Evolutionary conservation across 1,140 invertebrate genomes (phyloP).

Genomic region (Lordiphosa collinella): DNA sequence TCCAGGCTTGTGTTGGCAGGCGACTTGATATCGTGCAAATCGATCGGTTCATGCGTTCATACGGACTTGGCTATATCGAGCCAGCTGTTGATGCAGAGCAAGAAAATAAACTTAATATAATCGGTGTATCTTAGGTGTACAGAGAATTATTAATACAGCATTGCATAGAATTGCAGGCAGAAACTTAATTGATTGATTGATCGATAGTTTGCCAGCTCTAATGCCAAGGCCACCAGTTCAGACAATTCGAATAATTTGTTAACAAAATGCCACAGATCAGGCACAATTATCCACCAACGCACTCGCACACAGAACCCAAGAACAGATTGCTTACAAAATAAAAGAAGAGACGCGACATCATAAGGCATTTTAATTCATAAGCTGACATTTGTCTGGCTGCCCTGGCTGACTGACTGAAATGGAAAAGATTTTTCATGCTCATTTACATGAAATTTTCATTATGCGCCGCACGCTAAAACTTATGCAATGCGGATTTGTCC

Average conservation of each 20-base stretch:
- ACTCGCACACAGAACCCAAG: slow-evolving; percentile 5
- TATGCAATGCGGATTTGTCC: slow-evolving; percentile 65
- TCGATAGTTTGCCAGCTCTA: too few relatives aligned
- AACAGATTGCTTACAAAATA: slow-evolving; percentile 48
- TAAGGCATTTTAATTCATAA: slow-evolving; percentile 78
- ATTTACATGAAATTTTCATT: slow-evolving; percentile 79
- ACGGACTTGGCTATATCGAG: too few relatives aligned
- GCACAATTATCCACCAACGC: slow-evolving; percentile 40
- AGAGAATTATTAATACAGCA: too few relatives aligned
- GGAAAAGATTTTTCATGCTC: slow-evolving; percentile 78
- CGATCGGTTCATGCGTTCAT: too few relatives aligned
- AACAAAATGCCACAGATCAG: slow-evolving; percentile 20
- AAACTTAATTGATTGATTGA: too few relatives aligned
- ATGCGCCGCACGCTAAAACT: slow-evolving; percentile 64
- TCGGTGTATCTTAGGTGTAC: too few relatives aligned
- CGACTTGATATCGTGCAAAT: too few relatives aligned
- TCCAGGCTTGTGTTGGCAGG: too few relatives aligned
- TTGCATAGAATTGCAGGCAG: too few relatives aligned
- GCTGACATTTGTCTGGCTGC: slow-evolving; percentile 73
- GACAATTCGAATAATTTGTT: slow-evolving; percentile 19
- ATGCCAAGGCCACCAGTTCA: background rate
- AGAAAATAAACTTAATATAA: too few relatives aligned
- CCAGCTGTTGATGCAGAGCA: too few relatives aligned
- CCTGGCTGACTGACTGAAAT: slow-evolving; percentile 54
- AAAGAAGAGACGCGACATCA: slow-evolving; percentile 45